Conservation (phyloP, 92 coral and sea anemone genomes). For the Desmophyllum pertusum region DNA sequence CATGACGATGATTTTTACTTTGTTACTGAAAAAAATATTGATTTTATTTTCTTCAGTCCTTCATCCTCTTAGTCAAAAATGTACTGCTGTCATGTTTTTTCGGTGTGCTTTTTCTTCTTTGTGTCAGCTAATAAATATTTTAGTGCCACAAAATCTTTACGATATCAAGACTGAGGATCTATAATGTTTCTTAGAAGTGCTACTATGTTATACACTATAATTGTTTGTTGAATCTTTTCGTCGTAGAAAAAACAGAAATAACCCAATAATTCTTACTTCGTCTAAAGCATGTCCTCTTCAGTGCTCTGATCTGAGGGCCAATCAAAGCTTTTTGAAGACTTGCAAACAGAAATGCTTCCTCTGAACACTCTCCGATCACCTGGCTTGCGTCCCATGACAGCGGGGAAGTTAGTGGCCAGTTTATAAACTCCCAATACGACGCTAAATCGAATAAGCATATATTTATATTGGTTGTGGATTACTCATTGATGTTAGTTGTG, state of each 20-base stretch:
- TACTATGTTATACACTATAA: no score
- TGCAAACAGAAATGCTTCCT: slow-evolving; percentile 79
- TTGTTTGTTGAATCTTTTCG: not conserved
- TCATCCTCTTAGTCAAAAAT: no score
- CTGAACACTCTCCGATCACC: slow-evolving; percentile 68
- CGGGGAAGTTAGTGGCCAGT: slow-evolving; percentile 78
- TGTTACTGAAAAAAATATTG: not conserved
- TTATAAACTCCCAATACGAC: slow-evolving; percentile 62
- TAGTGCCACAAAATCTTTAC: no score
- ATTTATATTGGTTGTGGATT: not conserved
- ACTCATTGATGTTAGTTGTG: not conserved
- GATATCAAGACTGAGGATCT: no score
- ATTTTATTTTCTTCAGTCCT: no score
- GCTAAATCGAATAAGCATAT: not conserved
- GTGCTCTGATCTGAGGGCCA: slow-evolving; percentile 72
- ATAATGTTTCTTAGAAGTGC: no score
- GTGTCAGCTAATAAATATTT: no score
- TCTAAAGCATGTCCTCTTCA: slow-evolving; percentile 73
- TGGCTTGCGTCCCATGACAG: slow-evolving; percentile 79
- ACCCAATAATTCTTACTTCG: slow-evolving; percentile 47
- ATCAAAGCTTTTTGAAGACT: slow-evolving; percentile 70
- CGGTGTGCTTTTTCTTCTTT: not conserved
- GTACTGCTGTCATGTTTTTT: no score
- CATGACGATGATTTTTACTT: not conserved
- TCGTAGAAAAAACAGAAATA: not conserved